These are phyloP conservation scores for Caenorhabditis imperialis DNA, from an alignment of 2,888 invertebrate genomes.

Conservation along the genomic window DNA sequence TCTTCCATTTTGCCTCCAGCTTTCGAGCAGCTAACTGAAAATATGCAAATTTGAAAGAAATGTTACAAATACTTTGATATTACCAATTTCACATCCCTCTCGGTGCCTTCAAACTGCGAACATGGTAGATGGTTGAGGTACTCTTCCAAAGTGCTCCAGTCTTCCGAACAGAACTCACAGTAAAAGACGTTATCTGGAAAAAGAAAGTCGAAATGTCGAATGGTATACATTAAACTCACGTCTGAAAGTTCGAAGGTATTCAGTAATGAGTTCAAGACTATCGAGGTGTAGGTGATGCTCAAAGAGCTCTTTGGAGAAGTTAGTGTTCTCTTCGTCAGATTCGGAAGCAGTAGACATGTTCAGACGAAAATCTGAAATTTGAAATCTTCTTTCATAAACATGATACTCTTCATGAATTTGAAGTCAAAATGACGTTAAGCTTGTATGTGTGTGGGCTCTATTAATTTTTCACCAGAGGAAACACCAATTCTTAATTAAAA, in stretches of 20 bases:
- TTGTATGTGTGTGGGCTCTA: no score
- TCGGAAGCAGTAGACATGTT: no score
- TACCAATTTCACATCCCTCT: not conserved
- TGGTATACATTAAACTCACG: slow-evolving; percentile 2
- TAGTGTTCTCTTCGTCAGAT: no score
- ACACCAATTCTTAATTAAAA: no score
- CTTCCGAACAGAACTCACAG: not conserved
- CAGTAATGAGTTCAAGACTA: not conserved
- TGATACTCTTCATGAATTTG: no score
- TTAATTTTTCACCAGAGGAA: no score
- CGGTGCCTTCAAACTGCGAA: not conserved
- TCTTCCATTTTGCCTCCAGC: not conserved
- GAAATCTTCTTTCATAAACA: no score
- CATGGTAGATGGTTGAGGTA: not conserved
- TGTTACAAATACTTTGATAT: not conserved
- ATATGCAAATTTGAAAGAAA: not conserved
- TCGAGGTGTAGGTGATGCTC: not conserved
- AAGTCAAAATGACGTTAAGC: no score
- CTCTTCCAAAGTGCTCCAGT: not conserved
- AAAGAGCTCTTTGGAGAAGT: no score
- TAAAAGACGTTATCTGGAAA: slow-evolving; percentile 2
- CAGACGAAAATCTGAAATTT: no score
- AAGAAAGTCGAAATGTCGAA: not conserved
- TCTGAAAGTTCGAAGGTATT: not conserved
- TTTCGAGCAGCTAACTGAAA: not conserved